Percentiles rank a stretch among this genome's conserved stretches.
Evolutionary conservation across 2,113 vertebrate species (phyloP).

Genomic region (Lichenostomus cassidix): DNA sequence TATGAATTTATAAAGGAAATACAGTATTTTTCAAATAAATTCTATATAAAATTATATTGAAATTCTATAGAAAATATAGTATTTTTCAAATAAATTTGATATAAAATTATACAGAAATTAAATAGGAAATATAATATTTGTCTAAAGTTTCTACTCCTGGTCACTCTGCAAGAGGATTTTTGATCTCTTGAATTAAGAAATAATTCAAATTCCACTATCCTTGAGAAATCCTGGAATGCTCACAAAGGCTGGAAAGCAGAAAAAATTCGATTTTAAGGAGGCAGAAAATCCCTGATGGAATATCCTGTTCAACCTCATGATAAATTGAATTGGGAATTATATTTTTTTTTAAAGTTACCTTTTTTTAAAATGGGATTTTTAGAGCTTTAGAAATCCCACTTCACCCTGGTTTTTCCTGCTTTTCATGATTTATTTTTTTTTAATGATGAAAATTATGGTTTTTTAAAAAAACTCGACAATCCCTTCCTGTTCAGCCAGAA

Average conservation of each 20-base stretch:
- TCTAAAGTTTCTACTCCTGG: accelerated
- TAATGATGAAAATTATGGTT: neutral
- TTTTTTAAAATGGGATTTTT: neutral
- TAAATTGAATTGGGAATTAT: neutral
- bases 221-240: neutral
- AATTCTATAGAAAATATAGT: too few relatives aligned
- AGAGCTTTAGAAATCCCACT: neutral
- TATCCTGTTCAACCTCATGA: neutral
- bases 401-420: too few relatives aligned
- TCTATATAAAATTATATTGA: too few relatives aligned
- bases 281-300: neutral
- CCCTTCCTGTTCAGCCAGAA: neutral
- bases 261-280: neutral
- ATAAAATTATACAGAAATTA: too few relatives aligned
- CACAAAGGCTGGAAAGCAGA: neutral
- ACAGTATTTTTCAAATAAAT: too few relatives aligned
- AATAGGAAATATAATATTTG: accelerated
- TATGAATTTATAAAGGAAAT: too few relatives aligned
- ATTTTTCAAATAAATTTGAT: too few relatives aligned
- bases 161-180: neutral
- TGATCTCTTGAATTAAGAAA: neutral
- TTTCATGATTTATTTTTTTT: too few relatives aligned
- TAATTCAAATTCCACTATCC: neutral
- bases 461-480: neutral
- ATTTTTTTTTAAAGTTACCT: neutral